A percentile compares a stretch with the other conserved stretches of the same genome.
Conservation (phyloP, 2,797 vertebrate genomes). For the Scolopax rusticola region DNA sequence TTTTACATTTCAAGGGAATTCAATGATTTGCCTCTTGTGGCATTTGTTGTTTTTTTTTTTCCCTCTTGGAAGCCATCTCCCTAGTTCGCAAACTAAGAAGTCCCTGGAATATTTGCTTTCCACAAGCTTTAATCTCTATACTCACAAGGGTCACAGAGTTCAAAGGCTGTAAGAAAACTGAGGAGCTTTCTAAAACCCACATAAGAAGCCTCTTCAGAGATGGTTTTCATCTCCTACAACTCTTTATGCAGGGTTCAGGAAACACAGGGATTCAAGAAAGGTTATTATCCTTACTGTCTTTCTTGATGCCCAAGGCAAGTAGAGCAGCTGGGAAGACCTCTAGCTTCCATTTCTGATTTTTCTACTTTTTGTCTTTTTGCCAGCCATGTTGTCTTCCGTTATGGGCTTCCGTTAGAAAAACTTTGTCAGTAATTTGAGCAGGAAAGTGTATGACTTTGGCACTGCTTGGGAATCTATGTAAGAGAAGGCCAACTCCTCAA, state of each 20-base stretch:
- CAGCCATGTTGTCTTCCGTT: not conserved
- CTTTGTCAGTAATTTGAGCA: not conserved
- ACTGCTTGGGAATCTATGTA: not conserved
- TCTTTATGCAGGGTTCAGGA: not conserved
- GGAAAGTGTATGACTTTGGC: not conserved
- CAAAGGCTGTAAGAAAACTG: not conserved
- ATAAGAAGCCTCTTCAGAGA: not conserved
- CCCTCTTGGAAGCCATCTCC: not conserved
- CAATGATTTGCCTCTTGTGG: not conserved
- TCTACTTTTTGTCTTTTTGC: not conserved
- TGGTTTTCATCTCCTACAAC: not conserved
- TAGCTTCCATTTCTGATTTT: not conserved
- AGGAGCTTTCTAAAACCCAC: not conserved
- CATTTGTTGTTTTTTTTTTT: fast-evolving
- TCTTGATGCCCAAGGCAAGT: not conserved
- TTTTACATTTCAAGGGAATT: not conserved
- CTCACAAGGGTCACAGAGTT: not conserved
- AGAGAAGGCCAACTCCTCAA: not conserved
- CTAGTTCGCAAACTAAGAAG: not conserved
- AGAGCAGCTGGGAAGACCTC: not conserved
- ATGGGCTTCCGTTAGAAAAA: not conserved
- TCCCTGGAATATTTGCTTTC: not conserved
- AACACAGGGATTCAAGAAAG: not conserved
- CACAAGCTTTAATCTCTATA: not conserved
- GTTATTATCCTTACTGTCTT: not conserved